These are phyloP conservation scores for Plebejus argus DNA, from an alignment of 2,888 invertebrate species.

Conservation along the genomic window DNA sequence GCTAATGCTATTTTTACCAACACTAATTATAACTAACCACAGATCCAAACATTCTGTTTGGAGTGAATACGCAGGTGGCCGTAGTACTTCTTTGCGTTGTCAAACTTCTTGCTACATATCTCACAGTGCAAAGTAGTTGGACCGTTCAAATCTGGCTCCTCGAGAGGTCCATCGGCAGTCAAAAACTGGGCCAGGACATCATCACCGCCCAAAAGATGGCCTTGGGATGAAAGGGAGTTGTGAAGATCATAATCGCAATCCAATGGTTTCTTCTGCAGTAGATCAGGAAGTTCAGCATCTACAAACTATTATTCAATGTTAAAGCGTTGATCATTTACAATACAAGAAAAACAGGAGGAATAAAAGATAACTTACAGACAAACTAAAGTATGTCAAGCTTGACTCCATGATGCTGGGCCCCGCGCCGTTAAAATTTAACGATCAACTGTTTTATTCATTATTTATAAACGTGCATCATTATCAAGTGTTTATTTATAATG, in stretches of 20 bases:
- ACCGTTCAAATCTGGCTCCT: constrained; percentile 71
- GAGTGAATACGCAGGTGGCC: constrained; percentile 73
- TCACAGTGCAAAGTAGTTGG: constrained; percentile 72
- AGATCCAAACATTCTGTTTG: constrained; percentile 70
- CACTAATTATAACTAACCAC: constrained; percentile 59
- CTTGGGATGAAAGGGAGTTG: constrained; percentile 54
- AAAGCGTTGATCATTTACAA: neutral
- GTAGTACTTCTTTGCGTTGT: constrained; percentile 73
- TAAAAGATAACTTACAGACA: constrained; percentile 58
- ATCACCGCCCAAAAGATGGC: constrained; percentile 56
- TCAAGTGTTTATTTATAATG: neutral
- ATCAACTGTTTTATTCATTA: neutral
- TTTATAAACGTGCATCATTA: neutral
- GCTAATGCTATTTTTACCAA: no score
- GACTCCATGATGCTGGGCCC: constrained; percentile 55
- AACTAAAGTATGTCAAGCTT: constrained; percentile 64
- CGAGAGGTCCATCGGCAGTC: constrained; percentile 65
- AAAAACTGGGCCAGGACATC: constrained; percentile 71
- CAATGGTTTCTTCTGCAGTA: constrained; percentile 51
- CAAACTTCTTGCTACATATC: constrained; percentile 71
- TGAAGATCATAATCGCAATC: constrained; percentile 61
- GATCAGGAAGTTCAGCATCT: constrained; percentile 59
- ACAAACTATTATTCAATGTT: constrained; percentile 53
- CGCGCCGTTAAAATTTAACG: neutral
- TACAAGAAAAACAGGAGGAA: neutral